A percentile compares a stretch with the other conserved stretches of the same genome.
phyloP scores from a whole-genome alignment of 2,797 vertebrate species.

The Leuciscus waleckii region DNA sequence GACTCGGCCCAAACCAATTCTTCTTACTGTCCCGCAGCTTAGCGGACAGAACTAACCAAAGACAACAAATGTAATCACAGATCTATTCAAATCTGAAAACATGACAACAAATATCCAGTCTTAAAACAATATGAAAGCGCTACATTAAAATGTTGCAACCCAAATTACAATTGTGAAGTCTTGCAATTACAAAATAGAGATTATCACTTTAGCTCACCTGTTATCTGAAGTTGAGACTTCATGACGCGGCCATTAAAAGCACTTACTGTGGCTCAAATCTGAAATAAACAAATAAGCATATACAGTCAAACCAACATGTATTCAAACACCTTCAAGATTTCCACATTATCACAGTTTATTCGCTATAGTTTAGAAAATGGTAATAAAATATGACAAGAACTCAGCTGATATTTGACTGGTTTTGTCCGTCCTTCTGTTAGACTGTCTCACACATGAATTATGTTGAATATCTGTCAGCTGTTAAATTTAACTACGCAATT shows the following conservation, averaged over 20 bases:
- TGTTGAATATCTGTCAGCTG: no score
- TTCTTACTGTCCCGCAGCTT: conserved; percentile 98
- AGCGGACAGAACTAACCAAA: conserved; percentile 89
- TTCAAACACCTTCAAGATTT: no score
- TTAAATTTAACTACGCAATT: no score
- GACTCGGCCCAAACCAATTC: conserved; percentile 99
- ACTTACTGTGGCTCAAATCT: conserved; percentile 69
- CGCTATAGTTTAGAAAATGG: no score
- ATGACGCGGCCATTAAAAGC: conserved; percentile 89
- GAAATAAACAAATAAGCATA: conserved; percentile 61
- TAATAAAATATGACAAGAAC: no score
- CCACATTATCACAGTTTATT: no score
- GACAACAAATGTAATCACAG: not conserved
- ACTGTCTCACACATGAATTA: no score
- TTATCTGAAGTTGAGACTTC: conserved; percentile 98
- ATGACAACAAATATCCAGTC: not conserved
- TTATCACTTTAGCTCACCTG: conserved; percentile 76
- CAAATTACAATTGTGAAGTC: not conserved
- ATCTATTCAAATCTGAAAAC: not conserved
- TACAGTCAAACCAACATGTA: no score
- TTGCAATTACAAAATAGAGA: not conserved
- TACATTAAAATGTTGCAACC: not conserved
- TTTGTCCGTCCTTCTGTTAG: no score
- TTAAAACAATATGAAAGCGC: no score
- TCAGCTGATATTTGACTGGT: no score